A percentile compares a stretch with the other conserved stretches of the same genome.
Conservation (phyloP, 2,888 invertebrate genomes). For the Crocallis elinguaria region DNA sequence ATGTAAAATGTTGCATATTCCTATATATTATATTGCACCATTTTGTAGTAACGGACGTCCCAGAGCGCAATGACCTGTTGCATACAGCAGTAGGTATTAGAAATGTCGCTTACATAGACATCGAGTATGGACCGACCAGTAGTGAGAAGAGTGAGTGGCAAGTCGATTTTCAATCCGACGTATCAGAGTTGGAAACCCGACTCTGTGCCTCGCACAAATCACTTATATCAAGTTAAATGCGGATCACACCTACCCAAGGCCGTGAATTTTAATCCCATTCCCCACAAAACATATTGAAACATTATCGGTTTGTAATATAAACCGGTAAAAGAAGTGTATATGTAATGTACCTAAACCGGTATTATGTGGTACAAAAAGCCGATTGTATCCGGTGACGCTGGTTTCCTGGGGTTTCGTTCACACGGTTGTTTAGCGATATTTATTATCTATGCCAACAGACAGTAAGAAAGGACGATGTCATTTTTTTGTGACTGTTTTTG, state of each 20-base stretch:
- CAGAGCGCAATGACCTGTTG: constrained; percentile 11
- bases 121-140: no score
- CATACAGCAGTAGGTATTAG: not conserved
- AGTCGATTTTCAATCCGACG: no score
- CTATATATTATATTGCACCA: not conserved
- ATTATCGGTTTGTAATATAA: constrained; percentile 2
- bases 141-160: no score
- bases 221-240: no score
- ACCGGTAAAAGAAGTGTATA: constrained; percentile 1
- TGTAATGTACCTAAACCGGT: constrained; percentile 27
- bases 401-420: constrained; percentile 32
- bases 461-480: not conserved
- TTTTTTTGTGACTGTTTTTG: not conserved
- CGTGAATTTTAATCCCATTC: not conserved
- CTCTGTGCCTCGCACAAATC: no score
- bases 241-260: no score
- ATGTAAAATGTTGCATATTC: constrained; percentile 17
- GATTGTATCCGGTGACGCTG: constrained; percentile 28
- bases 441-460: not conserved
- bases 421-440: constrained; percentile 14
- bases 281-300: not conserved
- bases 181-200: no score
- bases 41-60: constrained; percentile 6
- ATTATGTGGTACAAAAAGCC: constrained; percentile 10
- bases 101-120: no score